Base-by-base conservation (phyloP, 2,797 vertebrate genomes). In the Myotis findleyi region DNA sequence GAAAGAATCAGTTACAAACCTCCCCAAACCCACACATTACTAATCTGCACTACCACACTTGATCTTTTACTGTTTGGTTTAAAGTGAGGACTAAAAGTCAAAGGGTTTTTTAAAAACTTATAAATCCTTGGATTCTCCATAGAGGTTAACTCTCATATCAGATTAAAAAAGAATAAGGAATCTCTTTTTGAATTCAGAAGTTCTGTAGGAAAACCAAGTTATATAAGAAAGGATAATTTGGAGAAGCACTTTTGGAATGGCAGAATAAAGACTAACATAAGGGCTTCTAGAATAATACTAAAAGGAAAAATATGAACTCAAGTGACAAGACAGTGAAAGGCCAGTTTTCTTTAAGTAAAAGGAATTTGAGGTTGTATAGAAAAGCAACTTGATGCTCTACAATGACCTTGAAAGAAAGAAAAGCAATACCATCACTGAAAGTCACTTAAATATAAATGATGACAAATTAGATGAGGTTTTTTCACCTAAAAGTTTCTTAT, bases 231-330 rank as follows among this genome's bases (percentile, higher is more conserved):
- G 51, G 84, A 87, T 85, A 89, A 95, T 89, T 91, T 84, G 79
- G 87, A 95, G 51, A 97, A 96, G 23, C 44, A 96, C 27, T 94
- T 94, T 36, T 66, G 88, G 69, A 95, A 89, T 87, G 93, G 76
- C 44, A 97, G 91, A 95, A 92, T 89, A 93, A 82, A 94, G 92
- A 88, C 38, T 69, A 91, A 88, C 77, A 64, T 94, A 95, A 93
- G 51, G 96, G 69, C 36, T 89, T 94, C 72, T 94, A 93, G 87
- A 96, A 33, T 79, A 89, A 83, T 41, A 92, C 53, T 94, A 92
- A 93, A 92, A 96, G 44, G 47, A 96, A 96, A 95, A 94, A 71
- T 49, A 96, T 20, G 75, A 97, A 95, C 4, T 75, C 81, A 96
- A 95, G 55, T 95, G 89, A 89, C 75, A 91, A 95, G 89, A 97